These are phyloP conservation scores for Sarcophaga bullata DNA, from an alignment of 1,140 invertebrate genomes.

Conservation along the genomic window DNA sequence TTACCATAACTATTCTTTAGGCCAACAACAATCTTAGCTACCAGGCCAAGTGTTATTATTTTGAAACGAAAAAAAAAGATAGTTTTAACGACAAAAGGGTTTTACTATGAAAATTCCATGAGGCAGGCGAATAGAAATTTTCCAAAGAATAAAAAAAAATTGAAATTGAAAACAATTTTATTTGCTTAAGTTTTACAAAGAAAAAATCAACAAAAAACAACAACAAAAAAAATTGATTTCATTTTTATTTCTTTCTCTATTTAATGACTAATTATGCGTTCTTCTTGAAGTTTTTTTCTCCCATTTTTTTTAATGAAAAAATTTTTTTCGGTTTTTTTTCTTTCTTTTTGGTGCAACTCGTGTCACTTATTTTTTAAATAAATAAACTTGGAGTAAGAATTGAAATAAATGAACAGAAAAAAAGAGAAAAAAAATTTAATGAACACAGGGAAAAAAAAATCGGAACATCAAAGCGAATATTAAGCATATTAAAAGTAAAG, in stretches of 20 bases:
- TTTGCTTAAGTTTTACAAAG: not conserved
- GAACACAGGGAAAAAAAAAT: not conserved
- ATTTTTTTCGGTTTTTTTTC: not conserved
- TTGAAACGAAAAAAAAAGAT: not conserved
- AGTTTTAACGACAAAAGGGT: not conserved
- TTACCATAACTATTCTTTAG: constrained; percentile 21
- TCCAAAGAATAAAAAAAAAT: not conserved
- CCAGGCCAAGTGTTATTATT: not conserved
- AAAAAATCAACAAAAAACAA: not conserved
- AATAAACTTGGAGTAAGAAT: constrained; percentile 4
- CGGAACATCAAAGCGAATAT: constrained; percentile 13
- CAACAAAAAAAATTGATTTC: not conserved
- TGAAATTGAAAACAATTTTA: not conserved
- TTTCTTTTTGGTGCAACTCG: not conserved
- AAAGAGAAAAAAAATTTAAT: not conserved
- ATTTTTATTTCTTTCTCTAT: not conserved
- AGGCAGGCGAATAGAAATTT: not conserved
- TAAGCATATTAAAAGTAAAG: constrained; percentile 24
- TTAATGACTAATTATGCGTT: constrained; percentile 8
- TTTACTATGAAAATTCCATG: not conserved
- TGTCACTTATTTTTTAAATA: constrained; percentile 17
- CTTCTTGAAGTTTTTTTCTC: too few species aligned
- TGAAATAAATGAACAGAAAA: too few species aligned
- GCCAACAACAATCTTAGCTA: not conserved
- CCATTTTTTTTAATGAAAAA: not conserved